phyloP scores from a whole-genome alignment of 1,140 invertebrate species.

The Drosophila ohnishii region DNA sequence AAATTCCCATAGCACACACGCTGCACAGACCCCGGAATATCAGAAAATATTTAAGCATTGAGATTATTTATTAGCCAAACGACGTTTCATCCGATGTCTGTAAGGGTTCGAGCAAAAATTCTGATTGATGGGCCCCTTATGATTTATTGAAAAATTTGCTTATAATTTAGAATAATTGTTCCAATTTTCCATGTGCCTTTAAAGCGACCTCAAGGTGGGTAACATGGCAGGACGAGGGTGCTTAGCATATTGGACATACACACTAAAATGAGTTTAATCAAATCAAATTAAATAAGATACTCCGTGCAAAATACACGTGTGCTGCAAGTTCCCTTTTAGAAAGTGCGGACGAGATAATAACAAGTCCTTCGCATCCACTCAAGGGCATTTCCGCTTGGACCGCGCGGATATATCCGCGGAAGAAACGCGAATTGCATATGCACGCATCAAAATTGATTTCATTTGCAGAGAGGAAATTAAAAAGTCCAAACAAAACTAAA shows the following conservation, averaged over 20 bases:
- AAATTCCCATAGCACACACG: conserved; percentile 53
- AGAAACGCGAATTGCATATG: conserved; percentile 41
- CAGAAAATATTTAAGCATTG: conserved; percentile 37
- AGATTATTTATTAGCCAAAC: conserved; percentile 48
- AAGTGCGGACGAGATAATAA: conserved; percentile 16
- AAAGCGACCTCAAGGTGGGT: neutral
- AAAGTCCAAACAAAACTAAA: conserved; percentile 79
- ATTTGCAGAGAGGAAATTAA: conserved; percentile 80
- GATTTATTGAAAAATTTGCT: conserved; percentile 47
- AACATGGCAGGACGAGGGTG: neutral
- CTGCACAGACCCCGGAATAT: conserved; percentile 41
- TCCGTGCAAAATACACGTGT: neutral
- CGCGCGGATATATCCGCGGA: conserved; percentile 3
- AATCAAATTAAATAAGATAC: neutral
- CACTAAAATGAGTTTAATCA: neutral
- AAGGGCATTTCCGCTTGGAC: conserved; percentile 33
- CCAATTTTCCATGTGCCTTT: conserved; percentile 25
- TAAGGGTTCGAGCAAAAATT: neutral
- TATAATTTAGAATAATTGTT: conserved; percentile 48
- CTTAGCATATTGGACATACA: neutral
- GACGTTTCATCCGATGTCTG: conserved; percentile 5
- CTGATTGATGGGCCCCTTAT: conserved; percentile 37
- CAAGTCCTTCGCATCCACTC: conserved; percentile 15
- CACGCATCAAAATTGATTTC: conserved; percentile 79
- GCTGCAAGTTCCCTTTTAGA: neutral